Evolutionary conservation across 2,888 invertebrate genomes (phyloP), one percentile per base, ranked within the genome.

Genomic region (Meganola albula): DNA sequence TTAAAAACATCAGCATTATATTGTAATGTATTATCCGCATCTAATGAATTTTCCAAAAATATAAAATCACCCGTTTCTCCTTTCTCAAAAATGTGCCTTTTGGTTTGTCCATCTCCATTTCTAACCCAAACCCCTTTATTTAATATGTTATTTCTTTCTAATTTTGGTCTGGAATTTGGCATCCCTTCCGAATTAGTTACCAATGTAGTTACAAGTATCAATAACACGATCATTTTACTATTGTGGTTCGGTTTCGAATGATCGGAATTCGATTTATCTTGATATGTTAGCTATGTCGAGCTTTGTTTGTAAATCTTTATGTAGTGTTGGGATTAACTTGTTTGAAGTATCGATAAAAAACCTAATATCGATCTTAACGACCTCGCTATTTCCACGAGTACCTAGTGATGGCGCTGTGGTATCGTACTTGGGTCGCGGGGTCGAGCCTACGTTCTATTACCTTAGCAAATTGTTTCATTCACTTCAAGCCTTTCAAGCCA

Each of bases 91-190:
- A 50, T 8, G 10, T 53, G n/a, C n/a, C n/a, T n/a, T n/a, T n/a
- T n/a, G n/a, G n/a, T 57, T 0, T 59, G 51, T 1, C 48, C 43
- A 0, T 36, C 24, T 2, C 56, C 58, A 34, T 48, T 60, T 0
- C 58, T 53, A 0, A 69, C 37, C 83, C 82, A 83, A 1, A 78
- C 45, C 0, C 77, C 73, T 47, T 77, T 80, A 25, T 78, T 83
- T 0, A 83, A 44, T 0, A 76, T 50, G 23, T 74, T 83, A 30
- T 71, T 77, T n/a, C 67, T 49, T 8, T 82, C 77, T 8, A 68
- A 31, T 20, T 55, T 67, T 0, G 71, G 65, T 9, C 59, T 73
- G 37, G 27, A 43, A 65, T 22, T 63, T 65, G 0, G 45, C 10
- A 31, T 69, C 64, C 0, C 50, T 53, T 4, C 57, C 50, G 12